Conservation (phyloP, 2,888 invertebrate species). For the Halictus quadricinctus region DNA sequence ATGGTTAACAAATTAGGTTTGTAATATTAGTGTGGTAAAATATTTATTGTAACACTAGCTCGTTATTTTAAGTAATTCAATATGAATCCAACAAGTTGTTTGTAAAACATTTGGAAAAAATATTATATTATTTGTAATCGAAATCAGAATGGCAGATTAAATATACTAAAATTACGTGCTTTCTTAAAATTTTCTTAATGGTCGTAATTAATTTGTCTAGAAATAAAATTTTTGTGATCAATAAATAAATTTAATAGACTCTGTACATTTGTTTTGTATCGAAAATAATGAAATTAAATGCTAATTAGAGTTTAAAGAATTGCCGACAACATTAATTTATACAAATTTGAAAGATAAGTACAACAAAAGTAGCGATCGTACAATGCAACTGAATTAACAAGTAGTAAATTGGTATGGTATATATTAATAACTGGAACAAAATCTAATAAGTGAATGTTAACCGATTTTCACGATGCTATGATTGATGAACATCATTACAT, state of each 20-base stretch:
- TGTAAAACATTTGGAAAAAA: constrained; percentile 34
- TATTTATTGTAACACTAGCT: neutral
- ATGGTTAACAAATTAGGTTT: constrained; percentile 12
- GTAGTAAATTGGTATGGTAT: constrained; percentile 65
- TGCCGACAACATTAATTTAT: neutral
- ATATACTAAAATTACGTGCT: constrained; percentile 14
- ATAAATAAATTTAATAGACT: constrained; percentile 16
- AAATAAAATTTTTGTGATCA: constrained; percentile 1
- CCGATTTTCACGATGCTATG: constrained; percentile 70
- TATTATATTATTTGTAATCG: neutral
- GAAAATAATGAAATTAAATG: constrained; percentile 2
- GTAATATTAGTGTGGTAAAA: constrained; percentile 9
- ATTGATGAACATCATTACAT: constrained; percentile 76
- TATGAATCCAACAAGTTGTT: constrained; percentile 22
- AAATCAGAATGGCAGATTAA: constrained; percentile 10
- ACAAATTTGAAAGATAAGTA: constrained; percentile 19
- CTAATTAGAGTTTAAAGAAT: neutral
- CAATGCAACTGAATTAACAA: constrained; percentile 73
- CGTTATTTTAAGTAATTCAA: neutral
- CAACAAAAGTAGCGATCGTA: neutral
- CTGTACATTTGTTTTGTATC: neutral
- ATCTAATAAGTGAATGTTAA: constrained; percentile 71
- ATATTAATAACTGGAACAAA: constrained; percentile 67
- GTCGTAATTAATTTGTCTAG: neutral
- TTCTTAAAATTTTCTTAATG: neutral